Conservation (phyloP, 2,888 invertebrate species). For the Dorcus hopei region DNA sequence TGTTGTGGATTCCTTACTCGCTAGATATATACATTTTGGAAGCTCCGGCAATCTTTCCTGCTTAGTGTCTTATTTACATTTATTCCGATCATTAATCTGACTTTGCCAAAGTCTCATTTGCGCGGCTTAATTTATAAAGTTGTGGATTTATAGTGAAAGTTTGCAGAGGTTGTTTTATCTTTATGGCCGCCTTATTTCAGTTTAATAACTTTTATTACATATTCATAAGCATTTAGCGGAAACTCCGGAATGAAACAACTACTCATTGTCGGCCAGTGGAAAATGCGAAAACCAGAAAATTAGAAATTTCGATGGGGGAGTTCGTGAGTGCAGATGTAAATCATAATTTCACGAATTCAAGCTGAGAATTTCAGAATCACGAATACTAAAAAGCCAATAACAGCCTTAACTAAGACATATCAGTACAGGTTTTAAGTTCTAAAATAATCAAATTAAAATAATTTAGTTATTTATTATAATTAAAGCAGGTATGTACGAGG, state of each 20-base stretch:
- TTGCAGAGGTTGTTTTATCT: slow-evolving; percentile 47
- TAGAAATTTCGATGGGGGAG: too few relatives aligned
- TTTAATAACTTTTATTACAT: slow-evolving; percentile 48
- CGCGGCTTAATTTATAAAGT: slow-evolving; percentile 51
- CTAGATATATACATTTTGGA: slow-evolving; percentile 8
- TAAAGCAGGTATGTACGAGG: too few relatives aligned
- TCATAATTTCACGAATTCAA: too few relatives aligned
- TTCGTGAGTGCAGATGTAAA: too few relatives aligned
- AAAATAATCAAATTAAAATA: too few relatives aligned
- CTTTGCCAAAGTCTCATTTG: slow-evolving; percentile 50
- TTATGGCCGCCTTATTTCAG: slow-evolving; percentile 45
- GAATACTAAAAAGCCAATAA: too few relatives aligned
- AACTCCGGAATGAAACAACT: not conserved
- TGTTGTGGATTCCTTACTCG: not conserved
- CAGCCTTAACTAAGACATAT: too few relatives aligned
- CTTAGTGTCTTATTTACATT: slow-evolving; percentile 46
- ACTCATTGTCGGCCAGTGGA: too few relatives aligned
- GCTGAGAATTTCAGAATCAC: too few relatives aligned
- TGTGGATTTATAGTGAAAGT: slow-evolving; percentile 50
- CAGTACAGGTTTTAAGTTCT: too few relatives aligned
- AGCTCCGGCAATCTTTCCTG: slow-evolving; percentile 27
- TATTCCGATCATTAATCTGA: slow-evolving; percentile 51
- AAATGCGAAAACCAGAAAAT: too few relatives aligned
- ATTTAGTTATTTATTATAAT: too few relatives aligned
- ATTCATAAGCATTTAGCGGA: slow-evolving; percentile 37